Conservation (phyloP, 2,113 vertebrate genomes). For the Agelaius phoeniceus region DNA sequence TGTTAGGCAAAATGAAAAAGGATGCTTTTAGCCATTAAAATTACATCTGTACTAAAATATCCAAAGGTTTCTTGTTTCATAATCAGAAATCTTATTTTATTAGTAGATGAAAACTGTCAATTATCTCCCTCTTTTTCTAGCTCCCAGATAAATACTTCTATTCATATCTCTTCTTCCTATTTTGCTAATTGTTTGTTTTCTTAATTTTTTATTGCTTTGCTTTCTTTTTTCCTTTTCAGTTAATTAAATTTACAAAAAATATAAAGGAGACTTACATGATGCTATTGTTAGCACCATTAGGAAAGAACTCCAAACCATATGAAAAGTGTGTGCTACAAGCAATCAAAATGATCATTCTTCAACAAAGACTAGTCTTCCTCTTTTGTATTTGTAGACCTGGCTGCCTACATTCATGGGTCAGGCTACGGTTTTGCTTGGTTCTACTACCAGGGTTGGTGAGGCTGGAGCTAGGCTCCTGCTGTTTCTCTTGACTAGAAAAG, state of each 20-base stretch:
- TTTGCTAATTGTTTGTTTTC: neutral
- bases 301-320: neutral
- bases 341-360: neutral
- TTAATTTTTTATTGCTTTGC: neutral
- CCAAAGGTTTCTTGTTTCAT: neutral
- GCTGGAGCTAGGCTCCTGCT: neutral
- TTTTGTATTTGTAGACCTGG: neutral
- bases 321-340: neutral
- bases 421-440: neutral
- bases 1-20: neutral
- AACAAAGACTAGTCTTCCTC: neutral
- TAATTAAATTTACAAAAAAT: neutral
- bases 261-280: neutral
- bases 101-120: neutral
- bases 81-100: neutral
- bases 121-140: neutral
- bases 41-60: neutral
- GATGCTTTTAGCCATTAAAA: neutral
- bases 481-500: neutral
- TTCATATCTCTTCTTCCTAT: neutral
- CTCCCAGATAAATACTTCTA: neutral
- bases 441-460: rapidly evolving
- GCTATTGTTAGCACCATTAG: neutral
- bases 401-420: neutral
- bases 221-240: neutral